Evolutionary conservation across 1,140 invertebrate genomes (phyloP), one percentile per base, ranked within the genome.

Genomic region (Homalodisca vitripennis): DNA sequence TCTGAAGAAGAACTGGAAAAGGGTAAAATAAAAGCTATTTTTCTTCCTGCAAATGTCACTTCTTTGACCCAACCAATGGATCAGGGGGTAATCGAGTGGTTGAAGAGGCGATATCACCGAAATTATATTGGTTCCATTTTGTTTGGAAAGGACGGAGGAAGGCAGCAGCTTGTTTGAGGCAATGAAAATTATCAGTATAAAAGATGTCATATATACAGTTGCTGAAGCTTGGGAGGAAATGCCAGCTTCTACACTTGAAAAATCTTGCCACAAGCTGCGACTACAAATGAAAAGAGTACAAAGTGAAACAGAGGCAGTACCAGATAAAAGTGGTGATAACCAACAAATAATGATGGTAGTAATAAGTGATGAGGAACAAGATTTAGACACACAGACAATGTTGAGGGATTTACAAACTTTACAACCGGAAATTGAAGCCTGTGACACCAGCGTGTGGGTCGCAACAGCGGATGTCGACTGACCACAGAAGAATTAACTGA

Each of bases 211-310:
- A 10, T 34, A 64, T n/a, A 30, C 31, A 13, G 31, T 64, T 64
- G 31, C 60, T 17, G 31, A 64, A 14, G 60, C 60, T 34, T 64
- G 60, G 30, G 31, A 64, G 24, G 31, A 64, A 31, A 32, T 64
- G 60, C 27, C 60, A 32, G 31, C 27, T 20, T 32, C 60, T 17
- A 32, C 31, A 64, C 27, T 34, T 26, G 55, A 64, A n/a, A 64
- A 64, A 64, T 64, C 60, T 20, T 64, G 60, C 29, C 27, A n/a
- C 10, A 64, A 64, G 34, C 60, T 64, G 10, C 34, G 31, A 31
- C 60, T 6, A 64, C 30, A 34, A 64, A 60, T 60, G 55, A 60
- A 60, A 1, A 14, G 26, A 60, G n/a, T n/a, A 60, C 22, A 1
- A 26, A 60, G 17, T 6, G 27, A 60, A 60, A 6, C 2, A 14